These are phyloP conservation scores for Nerophis ophidion DNA, from an alignment of 2,113 vertebrate genomes.

Conservation along the genomic window DNA sequence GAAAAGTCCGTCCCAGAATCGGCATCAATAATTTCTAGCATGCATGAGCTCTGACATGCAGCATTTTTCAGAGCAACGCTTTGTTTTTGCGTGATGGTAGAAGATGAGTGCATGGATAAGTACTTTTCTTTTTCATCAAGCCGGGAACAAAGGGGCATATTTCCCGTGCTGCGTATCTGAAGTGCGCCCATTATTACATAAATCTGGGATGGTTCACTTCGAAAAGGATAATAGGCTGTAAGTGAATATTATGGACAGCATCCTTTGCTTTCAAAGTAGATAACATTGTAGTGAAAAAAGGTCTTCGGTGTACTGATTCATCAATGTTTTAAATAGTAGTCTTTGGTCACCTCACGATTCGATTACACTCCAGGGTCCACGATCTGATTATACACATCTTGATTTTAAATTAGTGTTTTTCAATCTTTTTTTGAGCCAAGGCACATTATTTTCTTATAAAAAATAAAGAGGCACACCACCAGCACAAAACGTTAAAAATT, in stretches of 20 bases:
- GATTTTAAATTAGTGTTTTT: too few relatives aligned
- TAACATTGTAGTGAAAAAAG: too few relatives aligned
- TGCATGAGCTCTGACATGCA: not conserved
- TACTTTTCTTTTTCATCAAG: not conserved
- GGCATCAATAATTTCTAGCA: not conserved
- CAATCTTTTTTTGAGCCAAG: too few relatives aligned
- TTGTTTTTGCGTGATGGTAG: not conserved
- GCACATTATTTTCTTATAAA: too few relatives aligned
- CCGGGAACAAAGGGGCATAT: not conserved
- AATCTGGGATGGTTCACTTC: slow-evolving; percentile 1
- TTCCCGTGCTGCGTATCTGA: not conserved
- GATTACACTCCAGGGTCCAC: too few relatives aligned
- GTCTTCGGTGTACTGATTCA: too few relatives aligned
- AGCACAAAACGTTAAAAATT: too few relatives aligned
- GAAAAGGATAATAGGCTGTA: not conserved
- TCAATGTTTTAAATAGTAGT: too few relatives aligned
- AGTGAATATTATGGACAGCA: not conserved
- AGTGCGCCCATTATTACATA: not conserved
- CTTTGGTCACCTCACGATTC: too few relatives aligned
- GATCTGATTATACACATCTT: too few relatives aligned
- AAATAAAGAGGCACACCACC: too few relatives aligned
- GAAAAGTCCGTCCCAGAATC: not conserved
- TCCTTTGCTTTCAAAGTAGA: too few relatives aligned
- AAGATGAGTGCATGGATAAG: not conserved
- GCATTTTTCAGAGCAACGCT: not conserved